Evolutionary conservation across 2,888 invertebrate genomes (phyloP), one percentile per base, ranked within the genome.

Genomic region (Oscheius myriophilus): DNA sequence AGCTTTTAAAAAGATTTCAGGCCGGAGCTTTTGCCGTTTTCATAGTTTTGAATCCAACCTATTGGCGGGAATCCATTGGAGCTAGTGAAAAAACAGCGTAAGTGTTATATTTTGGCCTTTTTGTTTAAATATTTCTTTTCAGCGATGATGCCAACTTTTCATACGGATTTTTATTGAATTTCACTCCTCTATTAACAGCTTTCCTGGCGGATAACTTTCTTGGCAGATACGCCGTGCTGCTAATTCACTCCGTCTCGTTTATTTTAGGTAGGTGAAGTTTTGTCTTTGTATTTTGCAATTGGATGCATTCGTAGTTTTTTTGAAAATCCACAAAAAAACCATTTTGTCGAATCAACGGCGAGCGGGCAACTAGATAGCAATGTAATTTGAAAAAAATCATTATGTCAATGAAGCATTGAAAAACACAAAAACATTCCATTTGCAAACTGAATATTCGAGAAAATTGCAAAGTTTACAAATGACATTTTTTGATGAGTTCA

Each of bases 121-220:
- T 6, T 33, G 3, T 33, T 33, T 33, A 33, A 33, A 33, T 9
- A 6, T 33, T 33, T 33, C 3, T 33, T 54, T 54, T 25, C 57
- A 57, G 57, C 39, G 25, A 33, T 4, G 57, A 57, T 41, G 57
- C 57, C 21, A 57, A 57, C 41, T 57, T 57, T 21, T 18, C 39
- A 16, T 57, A 57, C 21, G 57, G 57, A 6, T 57, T 57, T 41
- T 1, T 57, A 41, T 18, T 57, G 16, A 41, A 57, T 21, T 57
- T 57, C 33, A 57, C 57, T 12, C 57, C 57, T 7, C 43, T 57
- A 1, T 26, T 57, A 9, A 57, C 57, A 11, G 57, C 42, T 18
- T 57, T 57, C 16, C 14, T 42, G 2, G 57, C 57, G 6, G 57
- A 57, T 21, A 57, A 57, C 43, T 57, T 6, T 41, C 39, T 25